A percentile compares a stretch with the other conserved stretches of the same genome.
phyloP scores from a whole-genome alignment of 1,140 invertebrate genomes.

The Orussus abietinus region DNA sequence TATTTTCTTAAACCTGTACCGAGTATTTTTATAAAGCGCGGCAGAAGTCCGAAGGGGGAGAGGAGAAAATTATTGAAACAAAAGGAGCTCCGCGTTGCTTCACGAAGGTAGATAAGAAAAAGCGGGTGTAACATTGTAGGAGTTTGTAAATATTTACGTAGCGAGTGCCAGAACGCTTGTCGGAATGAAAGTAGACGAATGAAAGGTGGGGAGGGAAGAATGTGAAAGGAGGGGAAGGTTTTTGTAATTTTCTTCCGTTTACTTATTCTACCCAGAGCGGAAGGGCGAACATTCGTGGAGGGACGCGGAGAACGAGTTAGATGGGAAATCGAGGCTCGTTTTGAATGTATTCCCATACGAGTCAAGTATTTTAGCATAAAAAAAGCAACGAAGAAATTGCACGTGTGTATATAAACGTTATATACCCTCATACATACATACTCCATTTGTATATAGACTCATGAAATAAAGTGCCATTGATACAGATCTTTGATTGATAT shows the following conservation, averaged over 20 bases:
- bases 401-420: conserved; percentile 27
- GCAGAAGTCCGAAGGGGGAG: too few relatives aligned
- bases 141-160: too few relatives aligned
- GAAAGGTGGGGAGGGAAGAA: too few relatives aligned
- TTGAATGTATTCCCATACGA: conserved; percentile 18
- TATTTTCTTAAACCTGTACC: too few relatives aligned
- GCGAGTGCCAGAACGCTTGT: too few relatives aligned
- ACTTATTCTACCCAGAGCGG: conserved; percentile 10
- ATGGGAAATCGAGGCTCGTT: conserved; percentile 11
- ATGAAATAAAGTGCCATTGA: conserved; percentile 44
- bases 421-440: conserved; percentile 25
- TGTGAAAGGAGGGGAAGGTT: too few relatives aligned
- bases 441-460: conserved; percentile 34
- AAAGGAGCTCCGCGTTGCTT: too few relatives aligned
- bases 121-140: too few relatives aligned
- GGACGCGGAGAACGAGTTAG: neutral
- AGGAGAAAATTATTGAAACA: too few relatives aligned
- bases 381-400: conserved; percentile 16
- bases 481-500: conserved; percentile 12
- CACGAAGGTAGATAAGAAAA: too few relatives aligned
- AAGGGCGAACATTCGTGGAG: conserved; percentile 14
- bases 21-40: too few relatives aligned
- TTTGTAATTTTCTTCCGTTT: neutral
- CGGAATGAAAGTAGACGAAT: too few relatives aligned
- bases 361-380: neutral